Evolutionary conservation across 1,140 invertebrate species (phyloP), one percentile per base, ranked within the genome.

Genomic region (Nixonia krombeini): DNA sequence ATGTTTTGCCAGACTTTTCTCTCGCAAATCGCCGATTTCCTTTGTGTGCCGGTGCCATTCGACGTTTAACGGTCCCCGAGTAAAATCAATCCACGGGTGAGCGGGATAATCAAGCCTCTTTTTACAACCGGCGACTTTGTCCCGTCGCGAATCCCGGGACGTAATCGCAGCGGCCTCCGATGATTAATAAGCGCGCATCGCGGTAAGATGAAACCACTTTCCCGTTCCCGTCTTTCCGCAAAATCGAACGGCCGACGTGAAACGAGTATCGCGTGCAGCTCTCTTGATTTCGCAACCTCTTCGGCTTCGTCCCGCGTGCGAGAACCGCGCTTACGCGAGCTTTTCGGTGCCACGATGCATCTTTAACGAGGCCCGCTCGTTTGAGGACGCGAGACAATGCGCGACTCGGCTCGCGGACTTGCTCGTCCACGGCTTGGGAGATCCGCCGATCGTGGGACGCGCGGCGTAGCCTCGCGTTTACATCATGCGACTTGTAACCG

Each of bases 401-500:
- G n/a, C n/a, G n/a, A n/a, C n/a, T n/a, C n/a, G n/a, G n/a, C n/a
- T n/a, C n/a, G n/a, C n/a, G n/a, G n/a, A n/a, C n/a, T n/a, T n/a
- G n/a, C n/a, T n/a, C n/a, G n/a, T n/a, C n/a, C n/a, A n/a, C n/a
- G n/a, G n/a, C n/a, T n/a, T n/a, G n/a, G n/a, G n/a, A n/a, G 56
- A 67, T 67, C 64, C 59, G 50, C 42, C 49, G 62, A 44, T 66
- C 56, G 63, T 66, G 63, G 63, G 63, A 59, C 40, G 63, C 59
- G 53, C 47, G 55, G 50, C 42, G 62, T 65, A 65, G 46, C 52
- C 52, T 51, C 62, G 62, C 53, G 62, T 65, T 65, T 65, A 66
- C 63, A 66, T 52, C 63, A 55, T 66, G 49, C 62, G 62, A 58
- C 61, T 53, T 37, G 70, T 63, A 64, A 68, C 58, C 62, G 56